Conservation (phyloP, 2,888 invertebrate species). For the Thereva unica region DNA sequence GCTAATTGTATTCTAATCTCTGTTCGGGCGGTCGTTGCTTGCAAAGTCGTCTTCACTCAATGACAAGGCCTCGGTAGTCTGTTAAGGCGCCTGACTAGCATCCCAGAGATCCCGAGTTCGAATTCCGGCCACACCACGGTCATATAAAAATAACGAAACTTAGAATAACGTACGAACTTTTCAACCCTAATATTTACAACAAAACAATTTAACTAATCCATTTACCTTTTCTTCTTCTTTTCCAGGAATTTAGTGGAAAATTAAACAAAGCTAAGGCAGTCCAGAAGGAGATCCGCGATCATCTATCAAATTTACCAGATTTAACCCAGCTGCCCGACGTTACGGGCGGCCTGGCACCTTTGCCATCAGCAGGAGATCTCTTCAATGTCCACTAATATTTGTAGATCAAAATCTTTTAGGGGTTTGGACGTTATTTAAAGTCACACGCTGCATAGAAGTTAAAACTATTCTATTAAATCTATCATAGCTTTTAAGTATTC, state of each 20-base stretch:
- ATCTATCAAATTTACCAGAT: constrained; percentile 92
- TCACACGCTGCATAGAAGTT: too few species aligned
- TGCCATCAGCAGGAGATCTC: constrained; percentile 94
- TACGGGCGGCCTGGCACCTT: constrained; percentile 87
- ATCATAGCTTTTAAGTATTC: too few species aligned
- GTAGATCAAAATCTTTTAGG: neutral
- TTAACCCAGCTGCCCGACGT: constrained; percentile 89
- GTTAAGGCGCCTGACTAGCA: too few species aligned
- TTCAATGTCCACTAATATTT: constrained; percentile 69
- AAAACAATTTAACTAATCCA: neutral
- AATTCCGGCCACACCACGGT: too few species aligned
- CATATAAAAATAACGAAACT: neutral
- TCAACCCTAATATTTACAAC: neutral
- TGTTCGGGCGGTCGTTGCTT: too few species aligned
- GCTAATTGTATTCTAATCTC: too few species aligned
- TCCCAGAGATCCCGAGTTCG: too few species aligned
- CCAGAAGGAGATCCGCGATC: constrained; percentile 86
- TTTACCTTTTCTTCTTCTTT: constrained; percentile 42
- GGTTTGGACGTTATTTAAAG: neutral
- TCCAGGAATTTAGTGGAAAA: constrained; percentile 90
- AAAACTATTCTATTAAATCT: too few species aligned
- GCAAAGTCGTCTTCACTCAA: too few species aligned
- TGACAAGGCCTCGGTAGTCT: too few species aligned
- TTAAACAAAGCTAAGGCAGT: constrained; percentile 84
- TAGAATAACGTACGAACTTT: neutral